Base-by-base conservation (phyloP, 2,888 invertebrate genomes). In the Gari tellinella region DNA sequence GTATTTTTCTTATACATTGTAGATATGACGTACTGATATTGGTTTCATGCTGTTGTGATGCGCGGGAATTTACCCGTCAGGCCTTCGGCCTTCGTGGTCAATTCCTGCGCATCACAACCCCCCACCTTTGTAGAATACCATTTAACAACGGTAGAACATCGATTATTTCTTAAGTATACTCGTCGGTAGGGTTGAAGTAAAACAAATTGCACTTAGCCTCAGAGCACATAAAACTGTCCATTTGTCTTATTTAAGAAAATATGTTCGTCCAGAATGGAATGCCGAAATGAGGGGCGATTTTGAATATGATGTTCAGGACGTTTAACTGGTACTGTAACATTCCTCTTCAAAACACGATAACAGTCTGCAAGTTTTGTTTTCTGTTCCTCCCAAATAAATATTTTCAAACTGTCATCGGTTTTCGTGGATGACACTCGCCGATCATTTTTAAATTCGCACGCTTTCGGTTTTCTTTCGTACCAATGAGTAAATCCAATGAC, bases 401-500 rank as follows among this genome's bases (percentile, higher is more conserved):
- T 69, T 53, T 76, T 76, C 53, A 80, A 46, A n/a, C 23, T 23
- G 7, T 70, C 65, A 1, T 57, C 58, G 12, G 80, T 77, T 60
- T 75, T 80, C 10, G 83, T 83, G 1, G 77, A 80, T 23, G 83
- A 80, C 10, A 83, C 79, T 14, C 80, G 60, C 14, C 60, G 53
- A 10, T 63, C 43, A 37, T 73, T 73, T 14, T 82, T 67, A 49
- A 84, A 86, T 56, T 86, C 83, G 67, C 86, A 86, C 0, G 80
- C 57, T 37, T 66, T 61, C 0, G 83, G 83, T n/a, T 76, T 74
- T 23, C 68, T 56, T 19, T 86, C 83, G n/a, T 67, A 74, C 74
- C 82, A 82, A n/a, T 72, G 66, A 15, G 87, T 86, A 67, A 86
- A 87, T 7, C 86, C 84, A 7, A 66, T 25, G 0, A 81, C 72